A percentile compares a stretch with the other conserved stretches of the same genome.
phyloP scores from a whole-genome alignment of 2,888 invertebrate species.

The Cephus nigrinus region DNA sequence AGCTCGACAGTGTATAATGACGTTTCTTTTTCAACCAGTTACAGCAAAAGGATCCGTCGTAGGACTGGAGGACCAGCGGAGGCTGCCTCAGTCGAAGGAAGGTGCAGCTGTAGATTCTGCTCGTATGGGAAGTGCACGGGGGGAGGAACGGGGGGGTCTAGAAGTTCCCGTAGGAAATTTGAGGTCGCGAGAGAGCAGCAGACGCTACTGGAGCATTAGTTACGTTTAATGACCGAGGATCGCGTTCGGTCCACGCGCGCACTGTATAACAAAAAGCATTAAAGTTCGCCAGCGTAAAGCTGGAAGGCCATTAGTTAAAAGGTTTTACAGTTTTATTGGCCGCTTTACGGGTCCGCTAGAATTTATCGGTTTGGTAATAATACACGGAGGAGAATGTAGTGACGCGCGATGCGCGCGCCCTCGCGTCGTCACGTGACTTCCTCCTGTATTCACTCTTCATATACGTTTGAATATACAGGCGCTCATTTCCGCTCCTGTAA shows the following conservation, averaged over 20 bases:
- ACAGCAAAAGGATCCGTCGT: neutral
- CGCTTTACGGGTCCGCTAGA: slow-evolving; percentile 37
- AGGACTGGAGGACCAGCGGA: neutral
- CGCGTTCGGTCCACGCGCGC: slow-evolving; percentile 16
- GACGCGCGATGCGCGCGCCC: neutral
- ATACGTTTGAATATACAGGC: neutral
- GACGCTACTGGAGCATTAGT: slow-evolving; percentile 24
- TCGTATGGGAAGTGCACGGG: neutral
- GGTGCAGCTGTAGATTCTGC: no score
- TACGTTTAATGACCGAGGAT: slow-evolving; percentile 32
- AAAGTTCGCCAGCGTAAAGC: slow-evolving; percentile 24
- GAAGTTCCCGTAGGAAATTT: neutral
- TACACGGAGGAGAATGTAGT: neutral
- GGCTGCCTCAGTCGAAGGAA: no score
- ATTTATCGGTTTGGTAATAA: slow-evolving; percentile 43
- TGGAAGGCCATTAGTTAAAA: slow-evolving; percentile 46
- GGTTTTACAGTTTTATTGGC: slow-evolving; percentile 51
- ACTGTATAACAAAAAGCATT: slow-evolving; percentile 27
- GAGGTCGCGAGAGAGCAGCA: neutral
- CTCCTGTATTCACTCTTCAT: neutral
- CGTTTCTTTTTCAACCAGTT: neutral
- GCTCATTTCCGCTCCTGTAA: neutral
- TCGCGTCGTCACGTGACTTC: neutral
- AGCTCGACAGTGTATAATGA: neutral
- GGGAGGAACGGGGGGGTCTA: neutral